A percentile compares a stretch with the other conserved stretches of the same genome.
Conservation (phyloP, 2,113 vertebrate species). For the Anser brachyrhynchus region DNA sequence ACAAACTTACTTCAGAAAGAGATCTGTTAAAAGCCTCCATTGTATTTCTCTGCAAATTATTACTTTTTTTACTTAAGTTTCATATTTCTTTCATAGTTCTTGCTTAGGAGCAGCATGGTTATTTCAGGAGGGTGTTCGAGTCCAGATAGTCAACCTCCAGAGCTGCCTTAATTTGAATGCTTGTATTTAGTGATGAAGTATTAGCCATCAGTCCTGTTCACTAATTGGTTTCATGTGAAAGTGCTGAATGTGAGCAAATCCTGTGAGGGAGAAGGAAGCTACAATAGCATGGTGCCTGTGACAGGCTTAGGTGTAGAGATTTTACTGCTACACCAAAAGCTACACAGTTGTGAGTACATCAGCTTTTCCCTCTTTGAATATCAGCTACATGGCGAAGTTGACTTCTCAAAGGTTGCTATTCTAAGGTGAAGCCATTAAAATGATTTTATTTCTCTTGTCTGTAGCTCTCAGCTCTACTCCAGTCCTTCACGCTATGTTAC, state of each 20-base stretch:
- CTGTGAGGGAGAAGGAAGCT: neutral
- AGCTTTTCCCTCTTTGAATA: neutral
- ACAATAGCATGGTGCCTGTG: neutral
- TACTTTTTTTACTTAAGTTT: neutral
- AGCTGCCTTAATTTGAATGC: neutral
- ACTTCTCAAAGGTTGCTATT: neutral
- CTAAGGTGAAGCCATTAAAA: neutral
- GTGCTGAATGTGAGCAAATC: neutral
- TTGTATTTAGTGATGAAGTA: neutral
- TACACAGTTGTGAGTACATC: fast-evolving
- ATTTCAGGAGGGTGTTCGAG: neutral
- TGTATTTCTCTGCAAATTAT: neutral
- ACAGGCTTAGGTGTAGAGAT: neutral
- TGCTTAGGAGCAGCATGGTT: neutral
- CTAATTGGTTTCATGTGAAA: neutral
- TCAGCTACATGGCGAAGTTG: neutral
- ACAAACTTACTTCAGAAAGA: neutral
- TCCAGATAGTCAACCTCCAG: neutral
- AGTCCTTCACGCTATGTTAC: fast-evolving
- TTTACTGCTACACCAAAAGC: neutral
- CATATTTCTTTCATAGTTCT: neutral
- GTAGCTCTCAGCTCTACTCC: fast-evolving
- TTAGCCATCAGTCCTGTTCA: neutral
- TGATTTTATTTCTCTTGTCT: neutral
- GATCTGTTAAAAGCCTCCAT: neutral